These are phyloP conservation scores for Ceriagrion tenellum DNA, from an alignment of 2,888 invertebrate genomes.

Conservation along the genomic window DNA sequence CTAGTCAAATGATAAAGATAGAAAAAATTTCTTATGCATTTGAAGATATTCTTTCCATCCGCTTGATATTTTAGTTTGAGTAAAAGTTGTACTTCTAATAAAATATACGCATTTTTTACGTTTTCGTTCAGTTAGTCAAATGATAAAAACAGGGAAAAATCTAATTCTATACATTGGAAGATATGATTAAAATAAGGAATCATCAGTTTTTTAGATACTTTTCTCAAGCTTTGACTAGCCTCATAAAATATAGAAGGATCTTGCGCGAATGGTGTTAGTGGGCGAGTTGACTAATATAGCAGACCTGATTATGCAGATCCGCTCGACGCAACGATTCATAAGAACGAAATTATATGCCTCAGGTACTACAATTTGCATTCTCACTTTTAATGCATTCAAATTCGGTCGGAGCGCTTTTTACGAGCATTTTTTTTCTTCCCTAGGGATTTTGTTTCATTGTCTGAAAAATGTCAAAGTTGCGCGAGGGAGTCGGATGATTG, in stretches of 20 bases:
- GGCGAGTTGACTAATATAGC: neutral
- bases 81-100: too few relatives aligned
- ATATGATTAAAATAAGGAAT: too few relatives aligned
- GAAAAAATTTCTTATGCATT: too few relatives aligned
- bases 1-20: too few relatives aligned
- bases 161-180: too few relatives aligned
- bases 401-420: neutral
- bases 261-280: neutral
- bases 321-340: neutral
- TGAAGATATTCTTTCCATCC: too few relatives aligned
- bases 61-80: too few relatives aligned
- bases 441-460: slow-evolving; percentile 21
- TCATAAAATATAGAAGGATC: neutral
- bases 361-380: neutral
- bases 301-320: neutral
- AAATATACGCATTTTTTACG: too few relatives aligned
- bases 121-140: too few relatives aligned
- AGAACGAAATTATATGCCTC: neutral
- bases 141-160: too few relatives aligned
- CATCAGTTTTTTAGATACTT: too few relatives aligned
- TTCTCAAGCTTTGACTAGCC: too few relatives aligned
- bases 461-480: neutral
- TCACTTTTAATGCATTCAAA: slow-evolving; percentile 4
- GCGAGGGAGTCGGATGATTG: neutral
- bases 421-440: neutral